These are phyloP conservation scores for Endotricha flammealis DNA, from an alignment of 2,888 invertebrate species.

Conservation along the genomic window DNA sequence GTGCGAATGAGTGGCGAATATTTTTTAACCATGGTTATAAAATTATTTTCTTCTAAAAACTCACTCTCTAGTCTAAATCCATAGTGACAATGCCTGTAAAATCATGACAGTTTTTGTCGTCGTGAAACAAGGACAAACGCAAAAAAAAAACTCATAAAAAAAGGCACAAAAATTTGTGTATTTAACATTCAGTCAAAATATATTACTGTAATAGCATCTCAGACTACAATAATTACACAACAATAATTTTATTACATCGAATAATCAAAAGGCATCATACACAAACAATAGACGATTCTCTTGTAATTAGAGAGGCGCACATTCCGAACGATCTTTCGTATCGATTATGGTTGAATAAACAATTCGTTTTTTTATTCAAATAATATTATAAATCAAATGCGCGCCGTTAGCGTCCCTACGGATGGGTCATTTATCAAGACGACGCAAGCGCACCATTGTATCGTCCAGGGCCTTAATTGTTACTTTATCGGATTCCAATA, in stretches of 20 bases:
- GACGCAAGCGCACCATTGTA: slow-evolving; percentile 55
- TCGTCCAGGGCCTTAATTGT: slow-evolving; percentile 68
- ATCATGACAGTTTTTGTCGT: too few species aligned
- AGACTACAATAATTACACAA: background rate
- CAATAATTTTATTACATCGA: background rate
- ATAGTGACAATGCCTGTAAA: too few species aligned
- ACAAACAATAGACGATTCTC: slow-evolving; percentile 45
- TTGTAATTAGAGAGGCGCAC: slow-evolving; percentile 54
- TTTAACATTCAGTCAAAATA: too few species aligned
- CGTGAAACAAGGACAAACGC: too few species aligned
- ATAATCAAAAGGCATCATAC: background rate
- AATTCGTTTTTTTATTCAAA: slow-evolving; percentile 59
- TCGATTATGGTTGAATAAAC: slow-evolving; percentile 72
- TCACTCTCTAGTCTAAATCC: too few species aligned
- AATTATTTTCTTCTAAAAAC: too few species aligned
- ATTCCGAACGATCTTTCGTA: slow-evolving; percentile 63
- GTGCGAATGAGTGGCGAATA: too few species aligned
- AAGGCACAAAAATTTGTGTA: too few species aligned
- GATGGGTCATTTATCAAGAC: slow-evolving; percentile 66
- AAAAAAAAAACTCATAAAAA: too few species aligned
- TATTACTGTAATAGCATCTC: too few species aligned
- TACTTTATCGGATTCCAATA: slow-evolving; percentile 72
- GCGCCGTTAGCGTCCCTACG: slow-evolving; percentile 57
- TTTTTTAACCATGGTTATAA: too few species aligned
- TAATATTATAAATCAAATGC: slow-evolving; percentile 75